Percentiles rank a stretch among this genome's conserved stretches.
phyloP scores from a whole-genome alignment of 1,140 invertebrate genomes.

The Dryas iulia region DNA sequence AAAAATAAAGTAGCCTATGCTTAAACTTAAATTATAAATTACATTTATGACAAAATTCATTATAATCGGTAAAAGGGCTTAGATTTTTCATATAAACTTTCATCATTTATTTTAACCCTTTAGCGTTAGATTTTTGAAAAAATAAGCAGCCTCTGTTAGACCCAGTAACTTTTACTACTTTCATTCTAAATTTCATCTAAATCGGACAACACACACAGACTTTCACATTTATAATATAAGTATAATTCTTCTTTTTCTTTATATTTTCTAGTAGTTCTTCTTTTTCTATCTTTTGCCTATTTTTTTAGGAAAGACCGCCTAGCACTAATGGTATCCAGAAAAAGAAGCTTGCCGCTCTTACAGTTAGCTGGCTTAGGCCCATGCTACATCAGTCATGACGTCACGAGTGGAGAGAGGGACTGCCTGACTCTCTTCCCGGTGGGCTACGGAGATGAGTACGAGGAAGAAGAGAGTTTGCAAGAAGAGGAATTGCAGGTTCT shows the following conservation, averaged over 20 bases:
- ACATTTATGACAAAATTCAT: too few species aligned
- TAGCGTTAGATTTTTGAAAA: too few species aligned
- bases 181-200: too few species aligned
- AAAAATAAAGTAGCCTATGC: too few species aligned
- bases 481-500: constrained; percentile 52
- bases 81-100: too few species aligned
- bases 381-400: constrained; percentile 62
- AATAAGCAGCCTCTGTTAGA: too few species aligned
- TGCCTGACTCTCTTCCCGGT: constrained; percentile 67
- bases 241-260: not conserved
- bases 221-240: too few species aligned
- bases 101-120: too few species aligned
- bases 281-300: not conserved
- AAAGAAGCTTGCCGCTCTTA: constrained; percentile 57
- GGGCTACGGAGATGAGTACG: constrained; percentile 66
- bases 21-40: too few species aligned
- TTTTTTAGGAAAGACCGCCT: constrained; percentile 56
- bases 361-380: constrained; percentile 62
- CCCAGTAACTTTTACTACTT: too few species aligned
- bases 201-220: too few species aligned
- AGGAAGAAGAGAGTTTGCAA: constrained; percentile 53
- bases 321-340: constrained; percentile 67
- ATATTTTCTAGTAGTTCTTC: not conserved
- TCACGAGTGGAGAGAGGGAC: constrained; percentile 50
- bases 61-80: too few species aligned